phyloP scores from a whole-genome alignment of 2,797 vertebrate genomes.

The Momotus momota region DNA sequence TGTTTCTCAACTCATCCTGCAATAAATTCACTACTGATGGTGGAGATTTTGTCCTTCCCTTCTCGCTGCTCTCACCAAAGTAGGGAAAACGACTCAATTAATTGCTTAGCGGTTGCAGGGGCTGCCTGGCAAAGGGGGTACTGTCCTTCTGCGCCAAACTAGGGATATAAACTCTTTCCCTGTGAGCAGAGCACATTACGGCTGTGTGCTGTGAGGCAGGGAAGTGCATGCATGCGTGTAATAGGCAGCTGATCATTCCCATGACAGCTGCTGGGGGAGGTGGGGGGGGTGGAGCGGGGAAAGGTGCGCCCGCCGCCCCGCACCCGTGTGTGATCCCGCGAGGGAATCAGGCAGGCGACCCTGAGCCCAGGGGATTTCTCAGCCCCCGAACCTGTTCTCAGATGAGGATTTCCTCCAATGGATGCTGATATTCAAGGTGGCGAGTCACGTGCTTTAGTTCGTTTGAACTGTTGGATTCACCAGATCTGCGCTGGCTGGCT shows the following conservation, averaged over 20 bases:
- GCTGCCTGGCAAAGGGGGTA: conserved; percentile 19
- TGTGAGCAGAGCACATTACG: conserved; percentile 83
- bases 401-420: not conserved
- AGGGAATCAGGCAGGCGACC: conserved; percentile 71
- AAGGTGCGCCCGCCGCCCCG: conserved; percentile 79
- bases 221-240: conserved; percentile 88
- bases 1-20: conserved; percentile 9
- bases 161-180: conserved; percentile 86
- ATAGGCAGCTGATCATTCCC: conserved; percentile 90
- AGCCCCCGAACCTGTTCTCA: conserved; percentile 16
- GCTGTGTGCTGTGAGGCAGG: conserved; percentile 78
- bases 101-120: not conserved
- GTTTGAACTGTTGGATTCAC: not conserved
- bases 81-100: conserved; percentile 39
- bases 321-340: conserved; percentile 68
- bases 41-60: conserved; percentile 60
- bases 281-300: conserved; percentile 69
- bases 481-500: not conserved
- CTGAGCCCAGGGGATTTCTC: conserved; percentile 33
- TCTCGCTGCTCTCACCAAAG: conserved; percentile 5
- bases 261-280: conserved; percentile 81
- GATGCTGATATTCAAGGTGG: not conserved
- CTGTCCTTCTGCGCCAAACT: conserved; percentile 63
- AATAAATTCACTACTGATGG: conserved; percentile 56
- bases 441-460: conserved; percentile 16